Evolutionary conservation across 2,113 vertebrate genomes (phyloP).

Genomic region (Glareola pratincola): DNA sequence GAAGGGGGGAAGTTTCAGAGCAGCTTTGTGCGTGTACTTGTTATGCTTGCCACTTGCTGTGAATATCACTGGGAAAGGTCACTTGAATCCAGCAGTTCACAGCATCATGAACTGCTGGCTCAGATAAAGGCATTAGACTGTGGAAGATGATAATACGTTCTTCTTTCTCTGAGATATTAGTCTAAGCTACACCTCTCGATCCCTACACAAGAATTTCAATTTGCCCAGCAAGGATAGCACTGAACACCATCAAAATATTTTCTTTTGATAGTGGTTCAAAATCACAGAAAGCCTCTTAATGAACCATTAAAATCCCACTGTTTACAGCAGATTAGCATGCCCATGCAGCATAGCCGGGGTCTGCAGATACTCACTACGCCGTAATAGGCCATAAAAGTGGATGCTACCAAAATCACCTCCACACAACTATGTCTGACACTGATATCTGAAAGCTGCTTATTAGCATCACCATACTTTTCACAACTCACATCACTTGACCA

Average conservation of each 20-base stretch:
- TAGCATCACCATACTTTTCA: not conserved
- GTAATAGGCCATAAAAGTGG: not conserved
- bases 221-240: conserved; percentile 4
- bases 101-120: conserved; percentile 58
- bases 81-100: conserved; percentile 50
- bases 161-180: conserved; percentile 39
- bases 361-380: not conserved
- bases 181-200: conserved; percentile 35
- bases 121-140: conserved; percentile 61
- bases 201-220: conserved; percentile 41
- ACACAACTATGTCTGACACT: not conserved
- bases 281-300: not conserved
- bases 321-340: not conserved
- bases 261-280: not conserved
- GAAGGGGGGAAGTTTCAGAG: not conserved
- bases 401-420: not conserved
- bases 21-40: not conserved
- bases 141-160: conserved; percentile 51
- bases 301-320: not conserved
- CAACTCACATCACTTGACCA: not conserved
- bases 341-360: not conserved
- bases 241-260: conserved; percentile 11
- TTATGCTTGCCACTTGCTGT: conserved; percentile 57
- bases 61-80: conserved; percentile 72
- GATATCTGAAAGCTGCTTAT: not conserved